Evolutionary conservation across 1,140 invertebrate species (phyloP), one percentile per base, ranked within the genome.

Genomic region (Psix sp.): DNA sequence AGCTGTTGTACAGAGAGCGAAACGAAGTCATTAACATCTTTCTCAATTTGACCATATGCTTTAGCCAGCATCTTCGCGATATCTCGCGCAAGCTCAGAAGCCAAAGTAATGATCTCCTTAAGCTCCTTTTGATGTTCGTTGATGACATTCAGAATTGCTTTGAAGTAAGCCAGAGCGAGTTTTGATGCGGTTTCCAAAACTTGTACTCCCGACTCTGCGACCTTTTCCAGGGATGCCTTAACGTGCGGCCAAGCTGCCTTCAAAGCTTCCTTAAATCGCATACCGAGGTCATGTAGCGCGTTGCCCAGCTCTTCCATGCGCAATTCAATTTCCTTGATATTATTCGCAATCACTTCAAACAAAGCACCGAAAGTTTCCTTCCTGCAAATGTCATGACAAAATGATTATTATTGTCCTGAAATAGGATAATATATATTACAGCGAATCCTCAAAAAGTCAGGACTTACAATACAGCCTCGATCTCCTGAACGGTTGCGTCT

Each of bases 41-140:
- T 83, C 5, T 84, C 80, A 7, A 90, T 72, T 11, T 88, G 83
- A 13, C 84, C 82, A 9, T 86, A 65, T 1, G 85, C 68, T 74
- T 90, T 89, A 15, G 85, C 77, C 1, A 88, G 6, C 10, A 89
- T 81, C 51, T 90, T 89, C 3, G 82, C 87, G 0, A 91, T 16
- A 36, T 91, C 90, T 54, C 85, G 79, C 18, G 88, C 74, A 10
- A 90, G 75, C 59, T 91, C 90, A 0, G 87, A 84, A 2, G 90
- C 70, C 0, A 87, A 77, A 21, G 88, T 87, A 18, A 89, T 82
- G 9, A 93, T 80, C 60, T 91, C 90, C 54, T 93, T 90, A 2
- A 94, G 77, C 65, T 93, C 91, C 3, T 90, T 89, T 66, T 92
- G 90, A 77, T 91, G 89, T 52, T 88, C 82, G 33, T 92, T 90